Evolutionary conservation across 2,797 vertebrate species (phyloP).

Genomic region (Jordanella pulchra): DNA sequence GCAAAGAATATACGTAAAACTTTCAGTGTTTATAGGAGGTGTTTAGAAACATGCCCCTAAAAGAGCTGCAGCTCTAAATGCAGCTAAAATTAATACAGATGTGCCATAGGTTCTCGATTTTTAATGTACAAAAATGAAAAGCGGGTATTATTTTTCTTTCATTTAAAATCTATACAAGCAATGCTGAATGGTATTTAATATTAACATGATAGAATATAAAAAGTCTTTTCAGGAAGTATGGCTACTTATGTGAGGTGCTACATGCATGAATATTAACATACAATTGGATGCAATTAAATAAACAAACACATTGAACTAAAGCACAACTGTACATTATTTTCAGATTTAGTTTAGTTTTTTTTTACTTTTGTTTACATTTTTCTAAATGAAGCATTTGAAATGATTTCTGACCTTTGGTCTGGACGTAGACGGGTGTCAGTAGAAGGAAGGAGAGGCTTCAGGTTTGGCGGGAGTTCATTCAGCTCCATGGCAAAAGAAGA

Average conservation of each 20-base stretch:
- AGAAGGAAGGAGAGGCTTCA: constrained; percentile 85
- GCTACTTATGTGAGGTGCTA: not conserved
- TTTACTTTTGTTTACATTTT: not conserved
- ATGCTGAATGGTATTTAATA: too few relatives aligned
- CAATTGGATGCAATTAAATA: not conserved
- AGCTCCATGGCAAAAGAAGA: constrained; percentile 92
- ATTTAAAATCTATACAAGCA: too few relatives aligned
- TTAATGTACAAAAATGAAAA: too few relatives aligned
- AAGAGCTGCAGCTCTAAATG: too few relatives aligned
- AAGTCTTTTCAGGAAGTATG: not conserved
- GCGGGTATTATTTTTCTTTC: too few relatives aligned
- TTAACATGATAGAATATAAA: not conserved
- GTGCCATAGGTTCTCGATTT: too few relatives aligned
- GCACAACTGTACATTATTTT: not conserved
- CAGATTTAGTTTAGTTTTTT: not conserved
- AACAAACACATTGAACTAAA: not conserved
- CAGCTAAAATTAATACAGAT: too few relatives aligned
- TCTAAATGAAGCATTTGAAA: not conserved
- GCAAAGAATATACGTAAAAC: too few relatives aligned
- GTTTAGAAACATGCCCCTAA: too few relatives aligned
- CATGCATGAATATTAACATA: not conserved
- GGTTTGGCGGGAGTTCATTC: constrained; percentile 86
- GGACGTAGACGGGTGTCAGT: constrained; percentile 90
- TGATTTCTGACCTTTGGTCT: constrained; percentile 85
- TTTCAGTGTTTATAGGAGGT: too few relatives aligned